phyloP scores from a whole-genome alignment of 30 jellyfish, hydroid and myxozoan genomes.

The Clytia hemisphaerica region DNA sequence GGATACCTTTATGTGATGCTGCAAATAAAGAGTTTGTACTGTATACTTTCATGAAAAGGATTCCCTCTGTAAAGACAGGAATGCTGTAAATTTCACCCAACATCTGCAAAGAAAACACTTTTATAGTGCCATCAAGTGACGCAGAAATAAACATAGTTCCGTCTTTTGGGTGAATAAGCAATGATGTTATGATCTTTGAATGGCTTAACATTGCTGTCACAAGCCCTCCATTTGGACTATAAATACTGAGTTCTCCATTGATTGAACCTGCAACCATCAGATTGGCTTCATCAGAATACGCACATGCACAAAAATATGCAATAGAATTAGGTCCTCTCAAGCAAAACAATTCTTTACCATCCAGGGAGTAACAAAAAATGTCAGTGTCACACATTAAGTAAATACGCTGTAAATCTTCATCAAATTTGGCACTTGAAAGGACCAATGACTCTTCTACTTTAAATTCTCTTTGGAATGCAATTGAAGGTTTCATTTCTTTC shows the following conservation, averaged over 20 bases:
- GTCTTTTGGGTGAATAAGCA: conserved; percentile 66
- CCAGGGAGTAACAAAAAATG: conserved; percentile 47
- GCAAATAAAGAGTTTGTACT: conserved; percentile 27
- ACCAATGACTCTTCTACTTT: conserved; percentile 16
- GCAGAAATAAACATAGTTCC: conserved; percentile 45
- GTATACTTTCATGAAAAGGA: conserved; percentile 45
- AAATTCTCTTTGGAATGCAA: conserved; percentile 30
- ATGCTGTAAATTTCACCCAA: conserved; percentile 62
- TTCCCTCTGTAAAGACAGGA: conserved; percentile 46
- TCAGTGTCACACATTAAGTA: conserved; percentile 58
- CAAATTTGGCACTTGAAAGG: conserved; percentile 41
- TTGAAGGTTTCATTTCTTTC: conserved; percentile 9
- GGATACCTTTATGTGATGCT: conserved; percentile 51
- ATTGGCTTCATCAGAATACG: conserved; percentile 31
- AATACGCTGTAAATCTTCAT: conserved; percentile 45
- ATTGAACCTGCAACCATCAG: conserved; percentile 52
- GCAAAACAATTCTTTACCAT: conserved; percentile 35
- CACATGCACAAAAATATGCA: conserved; percentile 67
- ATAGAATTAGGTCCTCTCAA: conserved; percentile 29
- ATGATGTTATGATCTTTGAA: conserved; percentile 39
- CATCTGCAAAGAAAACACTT: conserved; percentile 48
- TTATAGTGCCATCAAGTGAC: conserved; percentile 68
- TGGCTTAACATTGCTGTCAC: conserved; percentile 50
- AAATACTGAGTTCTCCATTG: conserved; percentile 54
- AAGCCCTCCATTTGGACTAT: conserved; percentile 50